phyloP scores from a whole-genome alignment of 2,888 invertebrate species.

The Cryptosula pallasiana region DNA sequence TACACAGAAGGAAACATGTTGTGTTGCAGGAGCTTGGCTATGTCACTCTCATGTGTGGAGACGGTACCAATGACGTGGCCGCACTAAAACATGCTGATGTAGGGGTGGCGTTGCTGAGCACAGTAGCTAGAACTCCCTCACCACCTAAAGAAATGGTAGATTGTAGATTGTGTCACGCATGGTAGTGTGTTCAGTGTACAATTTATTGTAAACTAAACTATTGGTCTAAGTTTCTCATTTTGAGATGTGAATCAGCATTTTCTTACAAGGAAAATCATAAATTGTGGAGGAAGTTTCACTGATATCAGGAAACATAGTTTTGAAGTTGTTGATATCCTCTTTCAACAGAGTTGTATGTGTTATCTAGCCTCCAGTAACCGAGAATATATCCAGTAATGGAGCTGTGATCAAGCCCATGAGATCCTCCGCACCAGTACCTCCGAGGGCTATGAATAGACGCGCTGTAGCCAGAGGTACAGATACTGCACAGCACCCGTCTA shows the following conservation, averaged over 20 bases:
- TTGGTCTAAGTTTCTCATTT: no score
- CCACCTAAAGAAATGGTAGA: no score
- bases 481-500: background rate
- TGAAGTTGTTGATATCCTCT: no score
- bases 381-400: background rate
- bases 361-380: background rate
- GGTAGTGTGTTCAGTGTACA: no score
- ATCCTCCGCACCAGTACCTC: background rate
- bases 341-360: no score
- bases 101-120: constrained; percentile 79
- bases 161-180: no score
- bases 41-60: constrained; percentile 96
- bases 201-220: no score
- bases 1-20: background rate
- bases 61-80: constrained; percentile 99
- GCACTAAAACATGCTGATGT: constrained; percentile 91
- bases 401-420: background rate
- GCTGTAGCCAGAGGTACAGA: constrained; percentile 6
- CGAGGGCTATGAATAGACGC: background rate
- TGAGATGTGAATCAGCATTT: no score
- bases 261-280: no score
- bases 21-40: constrained; percentile 65
- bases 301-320: no score
- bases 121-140: background rate
- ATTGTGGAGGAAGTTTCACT: no score